Evolutionary conservation across 2,113 vertebrate species (phyloP).

Genomic region (Salminus brasiliensis): DNA sequence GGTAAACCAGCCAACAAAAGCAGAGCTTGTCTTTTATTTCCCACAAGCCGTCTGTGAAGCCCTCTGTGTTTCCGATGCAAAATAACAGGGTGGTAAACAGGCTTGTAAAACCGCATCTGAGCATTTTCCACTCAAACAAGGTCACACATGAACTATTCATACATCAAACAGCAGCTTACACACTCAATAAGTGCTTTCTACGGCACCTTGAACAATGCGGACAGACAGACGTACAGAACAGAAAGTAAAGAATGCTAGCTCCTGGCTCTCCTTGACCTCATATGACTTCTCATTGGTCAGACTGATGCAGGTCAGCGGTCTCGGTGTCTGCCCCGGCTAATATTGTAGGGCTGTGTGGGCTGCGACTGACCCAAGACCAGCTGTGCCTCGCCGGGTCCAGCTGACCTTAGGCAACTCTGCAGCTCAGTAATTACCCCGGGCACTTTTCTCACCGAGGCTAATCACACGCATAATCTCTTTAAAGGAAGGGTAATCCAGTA

Average conservation of each 20-base stretch:
- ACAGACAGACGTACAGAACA: not conserved
- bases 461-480: constrained; percentile 77
- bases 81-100: too few species aligned
- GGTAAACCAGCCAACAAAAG: too few species aligned
- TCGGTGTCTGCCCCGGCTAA: not conserved
- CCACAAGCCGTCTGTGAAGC: too few species aligned
- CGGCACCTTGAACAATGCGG: not conserved
- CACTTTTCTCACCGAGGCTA: constrained; percentile 76
- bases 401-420: constrained; percentile 24
- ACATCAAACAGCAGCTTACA: too few species aligned
- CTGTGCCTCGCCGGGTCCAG: constrained; percentile 3
- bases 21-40: too few species aligned
- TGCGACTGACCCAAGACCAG: constrained; percentile 19
- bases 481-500: constrained; percentile 76
- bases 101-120: too few species aligned
- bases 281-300: not conserved
- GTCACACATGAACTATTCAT: too few species aligned
- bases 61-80: too few species aligned
- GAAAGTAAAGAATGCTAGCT: not conserved
- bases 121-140: too few species aligned
- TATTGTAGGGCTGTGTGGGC: not conserved
- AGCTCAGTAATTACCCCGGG: constrained; percentile 67
- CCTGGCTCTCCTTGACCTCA: not conserved
- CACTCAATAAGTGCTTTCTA: too few species aligned
- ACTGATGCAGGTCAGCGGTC: not conserved